Conservation (phyloP, 2,113 vertebrate species). For the Xenopus borealis region DNA sequence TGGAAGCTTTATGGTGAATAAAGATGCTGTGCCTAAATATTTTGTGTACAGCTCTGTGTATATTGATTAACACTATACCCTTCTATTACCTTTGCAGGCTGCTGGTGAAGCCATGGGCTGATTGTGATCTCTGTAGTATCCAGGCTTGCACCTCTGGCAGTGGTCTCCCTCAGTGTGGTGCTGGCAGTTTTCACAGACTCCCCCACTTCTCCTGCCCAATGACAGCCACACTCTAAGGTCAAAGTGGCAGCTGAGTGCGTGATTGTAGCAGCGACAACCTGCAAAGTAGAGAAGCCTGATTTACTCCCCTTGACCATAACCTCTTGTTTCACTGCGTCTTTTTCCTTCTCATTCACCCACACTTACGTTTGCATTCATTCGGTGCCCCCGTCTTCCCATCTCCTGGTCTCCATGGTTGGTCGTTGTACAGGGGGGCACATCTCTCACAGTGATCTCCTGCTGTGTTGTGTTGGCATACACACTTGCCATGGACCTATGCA, state of each 20-base stretch:
- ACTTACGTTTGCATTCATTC: constrained; percentile 83
- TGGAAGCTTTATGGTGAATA: too few relatives aligned
- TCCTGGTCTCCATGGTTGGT: constrained; percentile 79
- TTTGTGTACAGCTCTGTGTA: too few relatives aligned
- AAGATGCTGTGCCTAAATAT: too few relatives aligned
- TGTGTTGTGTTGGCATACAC: constrained; percentile 81
- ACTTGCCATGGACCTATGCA: constrained; percentile 72
- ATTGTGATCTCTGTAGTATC: constrained; percentile 67
- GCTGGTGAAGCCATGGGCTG: constrained; percentile 66
- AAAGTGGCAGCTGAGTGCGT: constrained; percentile 79
- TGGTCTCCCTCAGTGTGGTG: constrained; percentile 78
- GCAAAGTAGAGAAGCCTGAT: constrained; percentile 42
- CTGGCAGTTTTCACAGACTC: constrained; percentile 74
- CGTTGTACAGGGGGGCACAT: constrained; percentile 75
- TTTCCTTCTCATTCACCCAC: too few relatives aligned
- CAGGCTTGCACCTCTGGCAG: constrained; percentile 77
- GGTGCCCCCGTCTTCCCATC: constrained; percentile 78
- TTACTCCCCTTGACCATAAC: neutral
- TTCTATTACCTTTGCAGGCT: constrained; percentile 75
- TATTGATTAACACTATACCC: too few relatives aligned
- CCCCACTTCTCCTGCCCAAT: constrained; percentile 69
- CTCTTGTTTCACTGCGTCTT: too few relatives aligned
- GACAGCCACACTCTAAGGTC: constrained; percentile 72
- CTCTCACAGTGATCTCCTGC: constrained; percentile 81
- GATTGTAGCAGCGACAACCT: constrained; percentile 81